A percentile compares a stretch with the other conserved stretches of the same genome.
These are phyloP conservation scores for Arenaria interpres DNA, from an alignment of 2,113 vertebrate species.

Conservation along the genomic window DNA sequence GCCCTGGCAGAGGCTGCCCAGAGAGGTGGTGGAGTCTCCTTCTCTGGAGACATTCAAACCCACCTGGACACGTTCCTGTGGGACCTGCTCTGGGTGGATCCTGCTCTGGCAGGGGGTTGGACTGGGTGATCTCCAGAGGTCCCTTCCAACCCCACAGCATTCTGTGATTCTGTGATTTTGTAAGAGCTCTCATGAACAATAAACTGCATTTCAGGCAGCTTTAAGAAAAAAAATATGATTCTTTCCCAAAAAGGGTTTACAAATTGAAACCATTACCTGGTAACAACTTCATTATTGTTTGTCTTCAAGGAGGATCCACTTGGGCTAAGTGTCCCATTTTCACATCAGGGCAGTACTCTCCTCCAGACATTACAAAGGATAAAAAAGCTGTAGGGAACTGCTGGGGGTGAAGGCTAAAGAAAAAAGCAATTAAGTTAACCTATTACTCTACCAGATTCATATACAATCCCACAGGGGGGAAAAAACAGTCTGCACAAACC, in stretches of 20 bases:
- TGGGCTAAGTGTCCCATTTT: neutral
- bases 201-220: neutral
- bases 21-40: no score
- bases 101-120: no score
- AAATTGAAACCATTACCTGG: neutral
- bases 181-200: neutral
- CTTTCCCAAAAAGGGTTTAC: neutral
- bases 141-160: no score
- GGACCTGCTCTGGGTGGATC: no score
- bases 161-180: no score
- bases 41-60: no score
- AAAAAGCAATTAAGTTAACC: neutral
- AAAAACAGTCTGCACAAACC: neutral
- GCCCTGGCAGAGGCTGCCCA: no score
- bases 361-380: neutral
- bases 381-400: neutral
- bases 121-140: no score
- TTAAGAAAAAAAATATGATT: neutral
- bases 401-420: neutral
- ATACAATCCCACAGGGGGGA: neutral
- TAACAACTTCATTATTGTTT: slow-evolving; percentile 5
- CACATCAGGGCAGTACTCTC: neutral
- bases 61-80: no score
- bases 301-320: neutral
- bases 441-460: neutral